Conservation (phyloP, 2,113 vertebrate genomes). For the Pteruthius melanotis region DNA sequence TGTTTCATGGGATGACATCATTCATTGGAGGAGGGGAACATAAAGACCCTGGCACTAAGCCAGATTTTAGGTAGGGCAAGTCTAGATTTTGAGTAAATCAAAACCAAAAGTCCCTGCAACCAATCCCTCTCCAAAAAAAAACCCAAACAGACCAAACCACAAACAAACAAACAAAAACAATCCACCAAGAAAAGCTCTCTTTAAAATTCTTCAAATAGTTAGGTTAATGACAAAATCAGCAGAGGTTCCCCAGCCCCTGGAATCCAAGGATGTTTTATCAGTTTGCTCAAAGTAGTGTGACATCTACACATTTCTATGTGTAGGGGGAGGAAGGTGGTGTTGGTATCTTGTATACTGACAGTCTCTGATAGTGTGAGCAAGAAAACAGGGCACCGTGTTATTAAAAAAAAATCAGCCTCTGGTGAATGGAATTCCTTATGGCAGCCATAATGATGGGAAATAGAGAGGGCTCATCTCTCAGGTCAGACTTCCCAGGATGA, state of each 20-base stretch:
- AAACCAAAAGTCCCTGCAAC: not conserved
- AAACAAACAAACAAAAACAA: not conserved
- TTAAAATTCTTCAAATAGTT: not conserved
- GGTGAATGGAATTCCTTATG: not conserved
- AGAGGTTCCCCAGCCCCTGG: not conserved
- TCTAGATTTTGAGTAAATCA: not conserved
- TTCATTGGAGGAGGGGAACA: not conserved
- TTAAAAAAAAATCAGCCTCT: not conserved
- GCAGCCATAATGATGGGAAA: not conserved
- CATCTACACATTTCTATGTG: not conserved
- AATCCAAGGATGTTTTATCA: not conserved
- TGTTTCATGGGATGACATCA: not conserved
- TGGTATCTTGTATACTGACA: not conserved
- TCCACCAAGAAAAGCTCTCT: not conserved
- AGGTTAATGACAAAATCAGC: not conserved
- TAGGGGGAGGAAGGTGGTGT: not conserved
- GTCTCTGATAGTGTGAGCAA: not conserved
- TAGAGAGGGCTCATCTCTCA: not conserved
- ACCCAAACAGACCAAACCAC: not conserved
- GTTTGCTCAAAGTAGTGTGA: not conserved
- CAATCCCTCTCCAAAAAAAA: not conserved
- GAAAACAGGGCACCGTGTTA: not conserved
- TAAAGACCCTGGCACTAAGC: not conserved
- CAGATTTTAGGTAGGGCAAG: not conserved
- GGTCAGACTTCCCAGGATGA: not conserved